phyloP scores from a whole-genome alignment of 1,140 invertebrate genomes.

The Cephus cinctus region DNA sequence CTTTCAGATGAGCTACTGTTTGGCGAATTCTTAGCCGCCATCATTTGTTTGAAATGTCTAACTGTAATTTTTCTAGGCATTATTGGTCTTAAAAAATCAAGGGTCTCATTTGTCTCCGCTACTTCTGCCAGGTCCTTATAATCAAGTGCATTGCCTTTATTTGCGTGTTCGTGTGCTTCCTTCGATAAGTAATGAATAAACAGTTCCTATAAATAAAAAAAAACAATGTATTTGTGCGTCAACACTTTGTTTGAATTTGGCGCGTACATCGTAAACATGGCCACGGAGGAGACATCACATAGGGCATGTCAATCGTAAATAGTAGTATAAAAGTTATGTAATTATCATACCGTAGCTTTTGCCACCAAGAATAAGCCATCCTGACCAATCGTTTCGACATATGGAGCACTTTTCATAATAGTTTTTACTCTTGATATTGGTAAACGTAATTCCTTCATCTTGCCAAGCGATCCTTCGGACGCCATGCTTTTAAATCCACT shows the following conservation, averaged over 20 bases:
- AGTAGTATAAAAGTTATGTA: neutral
- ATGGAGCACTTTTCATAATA: slow-evolving; percentile 85
- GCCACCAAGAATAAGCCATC: slow-evolving; percentile 72
- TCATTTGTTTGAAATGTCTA: slow-evolving; percentile 64
- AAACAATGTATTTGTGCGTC: slow-evolving; percentile 32
- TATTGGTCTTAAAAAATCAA: slow-evolving; percentile 69
- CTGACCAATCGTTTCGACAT: slow-evolving; percentile 74
- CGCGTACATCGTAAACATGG: slow-evolving; percentile 8
- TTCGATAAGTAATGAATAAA: slow-evolving; percentile 68
- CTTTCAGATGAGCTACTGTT: slow-evolving; percentile 39
- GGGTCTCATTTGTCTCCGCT: slow-evolving; percentile 64
- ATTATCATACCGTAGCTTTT: slow-evolving; percentile 69
- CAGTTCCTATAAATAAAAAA: slow-evolving; percentile 56
- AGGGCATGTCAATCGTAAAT: neutral
- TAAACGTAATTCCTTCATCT: slow-evolving; percentile 53
- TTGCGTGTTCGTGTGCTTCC: slow-evolving; percentile 57
- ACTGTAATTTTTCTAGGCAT: slow-evolving; percentile 73
- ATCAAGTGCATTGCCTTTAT: slow-evolving; percentile 56
- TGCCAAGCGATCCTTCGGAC: slow-evolving; percentile 36
- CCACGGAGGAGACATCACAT: slow-evolving; percentile 1
- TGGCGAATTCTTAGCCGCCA: slow-evolving; percentile 58
- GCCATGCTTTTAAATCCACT: slow-evolving; percentile 30
- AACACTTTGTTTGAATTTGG: slow-evolving; percentile 5
- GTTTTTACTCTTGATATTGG: slow-evolving; percentile 75
- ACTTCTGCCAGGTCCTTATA: slow-evolving; percentile 71